A percentile compares a stretch with the other conserved stretches of the same genome.
phyloP scores from a whole-genome alignment of 2,888 invertebrate species.

The Choristoneura rosaceana region DNA sequence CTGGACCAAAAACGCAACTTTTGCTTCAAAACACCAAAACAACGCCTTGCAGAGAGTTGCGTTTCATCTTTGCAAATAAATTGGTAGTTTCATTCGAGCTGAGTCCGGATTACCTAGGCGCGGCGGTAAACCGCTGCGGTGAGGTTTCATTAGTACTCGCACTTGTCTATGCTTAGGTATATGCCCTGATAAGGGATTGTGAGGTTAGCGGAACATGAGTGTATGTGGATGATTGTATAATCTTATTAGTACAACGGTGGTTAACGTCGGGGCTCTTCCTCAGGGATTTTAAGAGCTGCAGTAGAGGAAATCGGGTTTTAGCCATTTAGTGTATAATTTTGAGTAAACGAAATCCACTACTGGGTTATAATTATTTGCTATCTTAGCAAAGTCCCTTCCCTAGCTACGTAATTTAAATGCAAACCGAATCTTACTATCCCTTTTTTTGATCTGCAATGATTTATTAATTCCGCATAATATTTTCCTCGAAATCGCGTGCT shows the following conservation, averaged over 20 bases:
- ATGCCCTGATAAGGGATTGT: constrained; percentile 9
- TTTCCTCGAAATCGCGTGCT: too few species aligned
- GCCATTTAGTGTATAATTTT: too few species aligned
- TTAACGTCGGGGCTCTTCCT: background rate
- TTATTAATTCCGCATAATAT: too few species aligned
- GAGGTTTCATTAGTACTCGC: constrained; percentile 38
- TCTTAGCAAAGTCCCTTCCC: background rate
- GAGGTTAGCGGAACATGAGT: constrained; percentile 1
- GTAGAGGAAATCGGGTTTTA: too few species aligned
- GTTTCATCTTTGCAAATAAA: constrained; percentile 36
- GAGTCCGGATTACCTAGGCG: constrained; percentile 35
- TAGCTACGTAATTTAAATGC: too few species aligned
- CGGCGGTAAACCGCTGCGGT: constrained; percentile 32
- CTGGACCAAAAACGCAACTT: constrained; percentile 6
- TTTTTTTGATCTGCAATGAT: too few species aligned
- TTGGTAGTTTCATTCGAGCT: constrained; percentile 38
- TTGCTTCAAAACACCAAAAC: constrained; percentile 21
- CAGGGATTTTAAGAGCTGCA: background rate
- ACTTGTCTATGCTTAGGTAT: constrained; percentile 24
- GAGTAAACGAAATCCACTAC: too few species aligned
- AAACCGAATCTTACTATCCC: too few species aligned
- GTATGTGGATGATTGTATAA: background rate
- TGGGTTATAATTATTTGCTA: background rate
- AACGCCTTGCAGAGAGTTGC: constrained; percentile 19
- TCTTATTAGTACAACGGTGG: background rate